A percentile compares a stretch with the other conserved stretches of the same genome.
Conservation (phyloP, 2,113 vertebrate genomes). For the Patagioenas fasciata region DNA sequence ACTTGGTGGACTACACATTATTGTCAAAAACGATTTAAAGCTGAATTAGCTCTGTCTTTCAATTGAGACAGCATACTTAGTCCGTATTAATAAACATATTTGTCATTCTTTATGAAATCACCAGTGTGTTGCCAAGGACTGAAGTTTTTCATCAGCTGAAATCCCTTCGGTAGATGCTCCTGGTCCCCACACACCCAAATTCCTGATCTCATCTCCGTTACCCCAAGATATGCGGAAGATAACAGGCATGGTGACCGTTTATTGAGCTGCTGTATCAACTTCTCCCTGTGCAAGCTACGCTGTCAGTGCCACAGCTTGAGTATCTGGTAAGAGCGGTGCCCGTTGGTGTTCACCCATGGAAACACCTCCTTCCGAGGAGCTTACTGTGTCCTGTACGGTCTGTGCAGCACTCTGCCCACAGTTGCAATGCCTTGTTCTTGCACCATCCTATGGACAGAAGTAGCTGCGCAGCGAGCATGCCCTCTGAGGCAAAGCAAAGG, state of each 20-base stretch:
- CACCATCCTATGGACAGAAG: accelerated
- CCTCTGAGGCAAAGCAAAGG: background rate
- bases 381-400: accelerated
- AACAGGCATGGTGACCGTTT: accelerated
- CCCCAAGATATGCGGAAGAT: accelerated
- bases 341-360: accelerated
- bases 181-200: background rate
- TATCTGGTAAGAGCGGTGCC: accelerated
- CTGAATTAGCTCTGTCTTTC: background rate
- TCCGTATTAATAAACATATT: background rate
- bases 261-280: background rate
- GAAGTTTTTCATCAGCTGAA: background rate
- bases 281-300: background rate
- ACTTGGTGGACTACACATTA: background rate
- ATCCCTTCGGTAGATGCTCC: background rate
- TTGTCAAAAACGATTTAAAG: background rate
- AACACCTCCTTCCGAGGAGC: background rate
- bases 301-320: background rate
- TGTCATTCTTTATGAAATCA: accelerated
- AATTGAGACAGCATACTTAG: too few relatives aligned
- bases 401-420: accelerated
- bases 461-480: background rate
- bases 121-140: background rate
- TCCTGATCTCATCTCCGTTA: background rate
- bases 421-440: too few relatives aligned